Base-by-base conservation (phyloP, 1,140 invertebrate species). In the Physella acuta region DNA sequence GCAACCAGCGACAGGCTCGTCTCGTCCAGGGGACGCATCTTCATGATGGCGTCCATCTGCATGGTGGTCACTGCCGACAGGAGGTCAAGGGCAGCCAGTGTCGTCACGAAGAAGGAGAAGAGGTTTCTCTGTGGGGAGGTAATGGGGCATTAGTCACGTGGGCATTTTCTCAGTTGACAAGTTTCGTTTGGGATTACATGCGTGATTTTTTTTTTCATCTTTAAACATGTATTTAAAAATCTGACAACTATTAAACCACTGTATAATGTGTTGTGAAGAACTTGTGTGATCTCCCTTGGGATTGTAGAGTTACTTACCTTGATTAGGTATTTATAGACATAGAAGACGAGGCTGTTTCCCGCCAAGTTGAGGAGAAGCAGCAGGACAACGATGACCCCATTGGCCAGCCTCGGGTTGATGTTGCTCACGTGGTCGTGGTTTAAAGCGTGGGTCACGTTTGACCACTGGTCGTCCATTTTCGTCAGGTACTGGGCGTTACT, bases 331-430 rank as follows among this genome's bases (percentile, higher is more conserved):
- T 69, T 26, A 56, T 73, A 73, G 44, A 73, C 55, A 52, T 69
- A 73, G 44, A 64, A 62, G n/a, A 73, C 72, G 51, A 73, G 58
- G 14, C 36, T 26, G 44, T 73, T 73, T 14, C 72, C 72, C 14
- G 51, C 11, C 1, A 71, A 16, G 2, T 64, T 68, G 26, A 71
- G 30, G 16, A 69, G 4, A 28, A 73, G 34, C 30, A 73, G 28
- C 36, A 71, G 1, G 1, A 67, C 52, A 28, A 71, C 60, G 20
- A 73, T 30, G 2, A 73, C 14, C 14, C 65, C 71, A 53, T 70
- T 73, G 37, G 64, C 28, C 5, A 70, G 39, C 3, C 71, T 51
- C 1, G 71, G 71, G 62, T 73, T 73, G 56, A n/a, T n/a, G n/a
- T n/a, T n/a, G n/a, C n/a, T n/a, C n/a, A n/a, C n/a, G n/a, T n/a